These are phyloP conservation scores for Irena cyanogastra DNA, from an alignment of 2,113 vertebrate species.

Conservation along the genomic window DNA sequence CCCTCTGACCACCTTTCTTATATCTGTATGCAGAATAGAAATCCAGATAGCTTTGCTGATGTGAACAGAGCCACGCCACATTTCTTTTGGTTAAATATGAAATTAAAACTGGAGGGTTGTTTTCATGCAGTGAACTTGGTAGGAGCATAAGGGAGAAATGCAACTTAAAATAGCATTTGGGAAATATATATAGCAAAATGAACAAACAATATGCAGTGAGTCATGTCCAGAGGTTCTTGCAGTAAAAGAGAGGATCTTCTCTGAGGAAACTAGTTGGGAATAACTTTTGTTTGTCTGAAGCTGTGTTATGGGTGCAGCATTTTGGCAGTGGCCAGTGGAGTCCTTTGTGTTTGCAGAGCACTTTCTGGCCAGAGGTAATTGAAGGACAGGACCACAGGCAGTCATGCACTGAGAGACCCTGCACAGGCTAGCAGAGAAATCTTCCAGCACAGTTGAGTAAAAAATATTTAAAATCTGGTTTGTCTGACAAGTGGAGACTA, in stretches of 20 bases:
- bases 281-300: background rate
- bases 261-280: background rate
- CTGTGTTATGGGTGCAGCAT: background rate
- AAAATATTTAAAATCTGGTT: background rate
- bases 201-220: slow-evolving; percentile 54
- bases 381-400: background rate
- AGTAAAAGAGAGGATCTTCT: background rate
- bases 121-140: slow-evolving; percentile 17
- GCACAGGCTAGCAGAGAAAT: background rate
- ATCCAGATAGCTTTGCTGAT: background rate
- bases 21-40: background rate
- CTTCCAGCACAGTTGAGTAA: background rate
- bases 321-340: background rate
- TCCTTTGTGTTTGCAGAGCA: background rate
- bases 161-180: slow-evolving; percentile 50
- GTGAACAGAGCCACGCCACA: background rate
- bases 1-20: background rate
- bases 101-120: slow-evolving; percentile 31
- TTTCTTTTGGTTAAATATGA: slow-evolving; percentile 52
- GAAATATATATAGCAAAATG: slow-evolving; percentile 53
- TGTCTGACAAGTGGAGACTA: background rate
- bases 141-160: slow-evolving; percentile 15
- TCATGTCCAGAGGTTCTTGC: slow-evolving; percentile 34
- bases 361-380: background rate
- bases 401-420: background rate